These are phyloP conservation scores for Colaptes auratus DNA, from an alignment of 2,113 vertebrate species.

Conservation along the genomic window DNA sequence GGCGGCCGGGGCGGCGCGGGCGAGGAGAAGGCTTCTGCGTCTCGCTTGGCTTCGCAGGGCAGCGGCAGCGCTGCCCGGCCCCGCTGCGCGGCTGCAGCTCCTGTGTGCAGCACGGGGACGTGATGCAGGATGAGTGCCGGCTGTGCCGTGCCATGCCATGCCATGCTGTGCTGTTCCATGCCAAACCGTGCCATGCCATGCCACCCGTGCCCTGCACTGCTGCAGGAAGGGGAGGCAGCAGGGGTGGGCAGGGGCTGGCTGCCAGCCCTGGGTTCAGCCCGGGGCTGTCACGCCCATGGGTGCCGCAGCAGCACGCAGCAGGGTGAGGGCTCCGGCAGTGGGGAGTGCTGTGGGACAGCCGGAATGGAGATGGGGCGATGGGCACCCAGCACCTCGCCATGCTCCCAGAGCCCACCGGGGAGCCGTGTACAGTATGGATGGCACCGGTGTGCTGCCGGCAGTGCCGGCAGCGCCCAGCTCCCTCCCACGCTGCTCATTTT, in stretches of 20 bases:
- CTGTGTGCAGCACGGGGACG: fast-evolving
- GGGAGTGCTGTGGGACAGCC: fast-evolving
- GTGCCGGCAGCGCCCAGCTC: not conserved
- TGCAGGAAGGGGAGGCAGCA: not conserved
- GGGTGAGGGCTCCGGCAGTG: not conserved
- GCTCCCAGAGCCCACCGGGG: not conserved
- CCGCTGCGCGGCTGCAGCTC: not conserved
- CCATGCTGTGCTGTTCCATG: no score
- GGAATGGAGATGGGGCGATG: fast-evolving
- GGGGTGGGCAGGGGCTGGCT: not conserved
- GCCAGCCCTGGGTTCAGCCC: not conserved
- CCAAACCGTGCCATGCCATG: fast-evolving
- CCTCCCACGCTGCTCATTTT: not conserved
- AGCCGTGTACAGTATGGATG: fast-evolving
- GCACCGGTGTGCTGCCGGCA: fast-evolving
- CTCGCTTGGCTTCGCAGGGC: fast-evolving
- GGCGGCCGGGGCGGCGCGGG: fast-evolving
- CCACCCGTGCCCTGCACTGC: fast-evolving
- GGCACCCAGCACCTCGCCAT: fast-evolving
- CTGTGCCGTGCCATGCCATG: not conserved
- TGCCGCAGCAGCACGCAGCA: not conserved
- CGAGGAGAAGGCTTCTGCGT: not conserved
- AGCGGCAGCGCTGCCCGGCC: not conserved
- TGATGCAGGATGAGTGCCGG: fast-evolving
- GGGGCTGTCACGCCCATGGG: fast-evolving